Evolutionary conservation across 2,888 invertebrate genomes (phyloP), one percentile per base, ranked within the genome.

Genomic region (Napeogenes inachia): DNA sequence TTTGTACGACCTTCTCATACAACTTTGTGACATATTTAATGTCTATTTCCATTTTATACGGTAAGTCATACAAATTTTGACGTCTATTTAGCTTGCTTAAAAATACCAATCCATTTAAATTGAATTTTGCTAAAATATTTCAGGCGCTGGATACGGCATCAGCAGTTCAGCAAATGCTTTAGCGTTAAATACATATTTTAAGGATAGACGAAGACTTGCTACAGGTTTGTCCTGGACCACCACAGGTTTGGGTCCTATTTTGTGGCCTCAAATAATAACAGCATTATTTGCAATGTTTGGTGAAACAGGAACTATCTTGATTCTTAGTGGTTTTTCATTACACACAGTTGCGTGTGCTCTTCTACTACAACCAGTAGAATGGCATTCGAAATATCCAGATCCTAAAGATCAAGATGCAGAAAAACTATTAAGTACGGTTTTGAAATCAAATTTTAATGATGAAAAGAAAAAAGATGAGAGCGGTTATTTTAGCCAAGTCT

Each of bases 141-240:
- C 75, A 94, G 94, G 93, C 71, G 85, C 92, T 65, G 94, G 94
- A 2, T 89, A 93, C 66, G 94, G 94, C 8, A 91, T 95, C 56
- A 92, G 92, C 47, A 92, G 93, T 73, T 93, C 95, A 0, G 92
- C 95, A 3, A 94, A 94, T 71, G 92, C 94, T 12, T 78, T 95
- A 67, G 95, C 95, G 2, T 81, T 95, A 63, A 95, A 95, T 74
- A 94, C 94, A 3, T 95, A 94, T 78, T 95, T 95, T 87, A 93
- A 93, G 76, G 89, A 92, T 59, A 92, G 92, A 77, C 90, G 95
- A 78, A 90, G 94, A 75, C 84, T 94, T 50, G 95, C 95, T 0
- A 94, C 94, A 0, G 94, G 95, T 0, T 84, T 94, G 60, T 93
- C 94, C 68, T 94, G 94, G 92, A 94, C 94, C 0, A 92, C 93